Base-by-base conservation (phyloP, 2,797 vertebrate species). In the Malurus leucopterus region DNA sequence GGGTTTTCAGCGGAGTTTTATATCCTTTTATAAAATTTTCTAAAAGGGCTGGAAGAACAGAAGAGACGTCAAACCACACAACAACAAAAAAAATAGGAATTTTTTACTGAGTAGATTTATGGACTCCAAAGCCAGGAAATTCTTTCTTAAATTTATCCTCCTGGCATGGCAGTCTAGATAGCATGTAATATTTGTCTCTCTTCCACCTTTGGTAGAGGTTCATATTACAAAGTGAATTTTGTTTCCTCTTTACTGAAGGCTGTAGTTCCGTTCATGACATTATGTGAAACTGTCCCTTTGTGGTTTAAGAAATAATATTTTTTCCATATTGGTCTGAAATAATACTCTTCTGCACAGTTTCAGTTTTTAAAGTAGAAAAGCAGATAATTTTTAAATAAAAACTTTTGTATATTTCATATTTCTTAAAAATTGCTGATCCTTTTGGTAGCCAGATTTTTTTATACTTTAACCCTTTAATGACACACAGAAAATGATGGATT, bases 241-340 rank as follows among this genome's bases (percentile, higher is more conserved):
- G 34, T 68, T 95, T 93, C 76, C 51, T 93, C 81, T 91, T 77
- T 71, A 81, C 32, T 74, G 58, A 86, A 83, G 38, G 47, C 73
- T 92, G 19, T 84, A 84, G 84, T 79, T 81, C 84, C 44, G 0
- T 93, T 93, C 65, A 85, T 96, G 88, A 68, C 83, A 91, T 92
- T 88, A 88, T 84, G 83, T 93, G 92, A 92, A 96, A 93, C 72
- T 96, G 95, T 93, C 96, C 92, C 94, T 96, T 77, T 96, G 95
- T 89, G 78, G 89, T 94, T 95, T 95, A 93, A 93, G 90, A 88
- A 95, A 90, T 40, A 88, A 87, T 92, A 64, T 93, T 95, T 96
- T 94, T 97, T 94, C 96, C 91, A 72, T 94, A 83, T 84, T 96
- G 89, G 87, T 75, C 58, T 92, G 82, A 92, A 93, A 80, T 93